Evolutionary conservation across 2,797 vertebrate genomes (phyloP), one percentile per base, ranked within the genome.

Genomic region (Masticophis lateralis): DNA sequence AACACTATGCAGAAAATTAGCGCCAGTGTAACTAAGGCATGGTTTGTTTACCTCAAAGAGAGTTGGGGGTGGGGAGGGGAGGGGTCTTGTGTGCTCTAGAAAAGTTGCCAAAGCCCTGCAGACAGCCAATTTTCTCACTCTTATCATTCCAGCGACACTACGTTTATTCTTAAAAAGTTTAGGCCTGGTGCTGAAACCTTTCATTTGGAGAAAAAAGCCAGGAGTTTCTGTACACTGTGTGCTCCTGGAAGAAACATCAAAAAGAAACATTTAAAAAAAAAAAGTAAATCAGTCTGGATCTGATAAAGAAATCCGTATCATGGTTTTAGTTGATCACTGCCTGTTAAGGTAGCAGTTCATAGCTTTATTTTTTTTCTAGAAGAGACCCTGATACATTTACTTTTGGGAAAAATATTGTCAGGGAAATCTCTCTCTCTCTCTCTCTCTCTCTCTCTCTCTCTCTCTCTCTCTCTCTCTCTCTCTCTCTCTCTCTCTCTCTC

Each of bases 71-170:
- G 22, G 20, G 56, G 20, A 59, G 22, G 47, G 55, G 57, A 14
- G 32, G 22, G 69, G 22, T 12, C 27, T 60, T 1, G 27, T 90
- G 55, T 86, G 93, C 88, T 91, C 92, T 90, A 93, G 53, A 57
- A 91, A 92, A 53, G 14, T 32, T 57, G 93, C 43, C 86, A 95
- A 57, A 95, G 91, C 37, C 74, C 53, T 10, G 9, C 20, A 37
- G 56, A 51, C 92, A 94, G 83, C 79, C 59, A 87, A 66, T 93
- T 86, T 25, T 92, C 74, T 93, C 69, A 69, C 93, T 56, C 92
- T 91, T 87, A 92, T 60, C 90, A 56, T 86, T 92, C 74, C 87
- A 90, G n/a, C 86, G 55, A 53, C 43, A 63, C 87, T 56, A 37
- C 16, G 94, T 32, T 90, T 83, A 95, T 92, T 11, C n/a, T 28